Percentiles rank a stretch among this genome's conserved stretches.
These are phyloP conservation scores for Papilio elwesi DNA, from an alignment of 2,888 invertebrate species.

Conservation along the genomic window DNA sequence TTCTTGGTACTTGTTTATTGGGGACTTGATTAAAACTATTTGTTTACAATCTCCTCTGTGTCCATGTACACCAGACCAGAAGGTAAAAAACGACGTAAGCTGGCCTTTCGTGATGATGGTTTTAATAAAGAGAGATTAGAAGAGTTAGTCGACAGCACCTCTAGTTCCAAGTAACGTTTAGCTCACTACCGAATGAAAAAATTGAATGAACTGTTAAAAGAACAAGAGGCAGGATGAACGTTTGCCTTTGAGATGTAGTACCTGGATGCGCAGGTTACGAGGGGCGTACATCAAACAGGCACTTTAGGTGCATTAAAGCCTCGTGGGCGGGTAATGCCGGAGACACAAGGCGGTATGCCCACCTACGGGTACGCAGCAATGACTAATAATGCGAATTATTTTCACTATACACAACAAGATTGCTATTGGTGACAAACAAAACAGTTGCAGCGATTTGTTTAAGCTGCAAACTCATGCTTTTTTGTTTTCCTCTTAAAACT, in stretches of 20 bases:
- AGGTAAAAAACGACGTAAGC: too few relatives aligned
- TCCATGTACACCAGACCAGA: too few relatives aligned
- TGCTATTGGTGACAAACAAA: not conserved
- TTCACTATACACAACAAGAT: constrained; percentile 14
- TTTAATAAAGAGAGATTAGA: too few relatives aligned
- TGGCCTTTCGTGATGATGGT: too few relatives aligned
- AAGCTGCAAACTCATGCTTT: not conserved
- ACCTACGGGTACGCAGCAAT: constrained; percentile 43
- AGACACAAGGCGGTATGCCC: constrained; percentile 48
- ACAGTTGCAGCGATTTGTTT: constrained; percentile 5
- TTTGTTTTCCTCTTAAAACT: not conserved
- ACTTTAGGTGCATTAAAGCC: constrained; percentile 38
- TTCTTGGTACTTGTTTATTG: constrained; percentile 57
- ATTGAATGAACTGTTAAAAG: too few relatives aligned
- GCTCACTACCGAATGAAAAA: too few relatives aligned
- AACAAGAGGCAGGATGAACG: too few relatives aligned
- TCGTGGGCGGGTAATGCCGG: constrained; percentile 46
- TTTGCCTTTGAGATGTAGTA: constrained; percentile 2
- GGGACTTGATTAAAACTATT: constrained; percentile 59
- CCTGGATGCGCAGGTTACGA: constrained; percentile 8
- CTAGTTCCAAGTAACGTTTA: too few relatives aligned
- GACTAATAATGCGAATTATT: constrained; percentile 40
- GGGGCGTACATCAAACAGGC: constrained; percentile 30
- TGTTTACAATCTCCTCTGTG: not conserved
- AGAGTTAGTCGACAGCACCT: too few relatives aligned